Base-by-base conservation (phyloP, 2,113 vertebrate genomes). In the Numenius arquata region DNA sequence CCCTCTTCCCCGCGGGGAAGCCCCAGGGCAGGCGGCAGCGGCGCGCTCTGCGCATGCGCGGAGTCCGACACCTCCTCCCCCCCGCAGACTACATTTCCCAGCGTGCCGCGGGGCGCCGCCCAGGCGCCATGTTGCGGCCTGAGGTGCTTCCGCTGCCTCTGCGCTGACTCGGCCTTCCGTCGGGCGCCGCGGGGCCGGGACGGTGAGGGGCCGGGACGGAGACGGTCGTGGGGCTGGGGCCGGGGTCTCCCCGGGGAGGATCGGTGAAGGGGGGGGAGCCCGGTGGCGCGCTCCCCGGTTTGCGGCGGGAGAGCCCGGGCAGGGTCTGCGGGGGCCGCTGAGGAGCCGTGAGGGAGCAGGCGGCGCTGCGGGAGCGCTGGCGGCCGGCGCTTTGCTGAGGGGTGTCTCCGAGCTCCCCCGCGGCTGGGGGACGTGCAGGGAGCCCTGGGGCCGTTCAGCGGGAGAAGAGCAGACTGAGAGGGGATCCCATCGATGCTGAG, bases 141-240 rank as follows among this genome's bases (percentile, higher is more conserved):
- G 53, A 16, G 5, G 27, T 5, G 23, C 29, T 95, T 97, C 95
- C 91, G 88, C 38, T n/a, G 19, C 47, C 14, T n/a, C 19, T 27
- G 30, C 12, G 96, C 97, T 97, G 96, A 97, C 91, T 52, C 34
- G 80, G n/a, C 66, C 41, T 81, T 96, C 95, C 86, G 65, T 58
- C 50, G 43, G n/a, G 26, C 43, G 34, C 55, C 55, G 52, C 65
- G 8, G 16, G 18, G 22, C 4, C 4, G 34, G 4, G 21, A 30
- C 23, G 75, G 48, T 74, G 72, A 16, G 63, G 8, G 62, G 23
- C 4, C 3, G 43, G 73, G 16, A 10, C 9, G 25, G 50, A 26
- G 50, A 5, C 27, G 29, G 50, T 27, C 26, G 18, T 20, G 30
- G 56, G 58, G 58, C 21, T 13, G 32, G n/a, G 58, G 32, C 17